These are phyloP conservation scores for Nannoperca obscura DNA, from an alignment of 2,797 vertebrate species.

Conservation along the genomic window DNA sequence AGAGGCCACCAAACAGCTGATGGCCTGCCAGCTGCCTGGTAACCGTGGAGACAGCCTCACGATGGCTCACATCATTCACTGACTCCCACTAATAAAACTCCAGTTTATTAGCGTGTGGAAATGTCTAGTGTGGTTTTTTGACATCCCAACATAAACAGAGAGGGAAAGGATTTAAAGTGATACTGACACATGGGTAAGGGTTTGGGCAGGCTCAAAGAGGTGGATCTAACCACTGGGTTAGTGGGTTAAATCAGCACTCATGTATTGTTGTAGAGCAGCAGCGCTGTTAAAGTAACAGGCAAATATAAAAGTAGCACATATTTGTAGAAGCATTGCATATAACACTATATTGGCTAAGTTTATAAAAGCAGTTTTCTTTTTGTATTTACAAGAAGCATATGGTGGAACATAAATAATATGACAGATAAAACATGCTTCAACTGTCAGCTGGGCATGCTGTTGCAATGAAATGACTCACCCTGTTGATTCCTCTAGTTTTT, in stretches of 20 bases:
- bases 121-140: conserved; percentile 74
- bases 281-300: conserved; percentile 33
- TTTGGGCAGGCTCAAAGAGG: conserved; percentile 48
- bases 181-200: conserved; percentile 53
- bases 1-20: conserved; percentile 45
- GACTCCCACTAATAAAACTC: conserved; percentile 73
- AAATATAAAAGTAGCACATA: conserved; percentile 30
- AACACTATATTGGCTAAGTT: conserved; percentile 20
- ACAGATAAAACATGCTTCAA: conserved; percentile 50
- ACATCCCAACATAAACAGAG: conserved; percentile 74
- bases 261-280: conserved; percentile 23
- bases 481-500: conserved; percentile 34
- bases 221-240: conserved; percentile 47
- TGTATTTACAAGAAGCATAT: conserved; percentile 40
- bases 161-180: conserved; percentile 63
- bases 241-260: conserved; percentile 57
- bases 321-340: conserved; percentile 38
- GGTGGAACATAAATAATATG: conserved; percentile 42
- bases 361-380: conserved; percentile 35
- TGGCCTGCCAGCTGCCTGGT: conserved; percentile 59
- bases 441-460: conserved; percentile 45
- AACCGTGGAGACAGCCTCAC: conserved; percentile 61
- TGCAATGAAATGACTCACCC: conserved; percentile 42
- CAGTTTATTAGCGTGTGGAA: conserved; percentile 75
- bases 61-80: conserved; percentile 59